A percentile compares a stretch with the other conserved stretches of the same genome.
Evolutionary conservation across 2,888 invertebrate species (phyloP).

Genomic region (Bedellia somnulentella): DNA sequence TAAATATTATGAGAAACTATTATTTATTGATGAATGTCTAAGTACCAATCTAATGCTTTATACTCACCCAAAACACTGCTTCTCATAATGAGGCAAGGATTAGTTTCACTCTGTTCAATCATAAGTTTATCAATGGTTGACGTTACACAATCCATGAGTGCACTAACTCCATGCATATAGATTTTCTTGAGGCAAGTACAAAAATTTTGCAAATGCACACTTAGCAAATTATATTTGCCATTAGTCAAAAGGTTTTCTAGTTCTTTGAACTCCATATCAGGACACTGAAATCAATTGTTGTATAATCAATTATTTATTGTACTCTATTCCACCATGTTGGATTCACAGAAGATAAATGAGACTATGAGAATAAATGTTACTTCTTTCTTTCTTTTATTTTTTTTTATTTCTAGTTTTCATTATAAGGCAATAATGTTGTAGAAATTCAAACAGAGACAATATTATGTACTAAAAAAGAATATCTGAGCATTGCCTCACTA

Average conservation of each 20-base stretch:
- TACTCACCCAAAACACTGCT: conserved; percentile 68
- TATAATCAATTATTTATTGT: no score
- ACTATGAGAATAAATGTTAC: no score
- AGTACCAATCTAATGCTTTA: no score
- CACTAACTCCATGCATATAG: conserved; percentile 65
- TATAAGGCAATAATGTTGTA: no score
- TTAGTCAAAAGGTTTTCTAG: conserved; percentile 66
- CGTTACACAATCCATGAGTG: conserved; percentile 65
- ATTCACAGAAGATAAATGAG: no score
- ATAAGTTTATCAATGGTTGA: conserved; percentile 63
- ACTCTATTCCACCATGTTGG: no score
- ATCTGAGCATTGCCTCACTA: no score
- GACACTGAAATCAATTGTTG: conserved; percentile 65
- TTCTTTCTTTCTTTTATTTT: neutral
- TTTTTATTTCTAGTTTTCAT: no score
- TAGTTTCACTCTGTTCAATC: conserved; percentile 50
- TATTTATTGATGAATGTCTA: no score
- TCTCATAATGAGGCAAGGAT: conserved; percentile 58
- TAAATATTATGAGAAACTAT: no score
- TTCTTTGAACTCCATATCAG: conserved; percentile 74
- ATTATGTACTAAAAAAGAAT: no score
- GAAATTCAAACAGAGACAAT: no score
- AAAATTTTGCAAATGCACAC: conserved; percentile 61
- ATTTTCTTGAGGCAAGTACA: conserved; percentile 61
- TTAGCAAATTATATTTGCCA: conserved; percentile 60